Percentiles rank a stretch among this genome's conserved stretches.
These are phyloP conservation scores for Centruroides vittatus DNA, from an alignment of 1,140 invertebrate species.

Conservation along the genomic window DNA sequence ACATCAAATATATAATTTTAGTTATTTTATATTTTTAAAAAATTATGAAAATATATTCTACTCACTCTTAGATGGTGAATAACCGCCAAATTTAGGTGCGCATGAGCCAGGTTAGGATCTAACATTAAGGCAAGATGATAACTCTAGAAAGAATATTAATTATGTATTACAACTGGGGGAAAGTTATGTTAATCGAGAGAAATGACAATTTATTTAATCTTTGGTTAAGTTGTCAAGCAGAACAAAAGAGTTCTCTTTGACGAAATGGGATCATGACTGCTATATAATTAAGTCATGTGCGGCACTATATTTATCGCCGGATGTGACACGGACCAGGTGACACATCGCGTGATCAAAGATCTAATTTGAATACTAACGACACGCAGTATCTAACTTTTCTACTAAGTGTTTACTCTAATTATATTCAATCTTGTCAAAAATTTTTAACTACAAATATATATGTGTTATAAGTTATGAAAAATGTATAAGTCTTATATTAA, in stretches of 20 bases:
- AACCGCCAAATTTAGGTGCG: conserved; percentile 27
- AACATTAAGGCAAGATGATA: conserved; percentile 21
- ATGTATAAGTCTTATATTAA: no score
- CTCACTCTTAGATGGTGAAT: conserved; percentile 25
- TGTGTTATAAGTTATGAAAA: no score
- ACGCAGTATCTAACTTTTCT: no score
- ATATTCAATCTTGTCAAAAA: no score
- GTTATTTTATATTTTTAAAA: background rate
- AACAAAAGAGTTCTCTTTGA: background rate
- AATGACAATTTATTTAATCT: background rate
- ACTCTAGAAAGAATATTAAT: conserved; percentile 14
- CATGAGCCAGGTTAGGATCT: conserved; percentile 20
- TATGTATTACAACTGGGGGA: background rate
- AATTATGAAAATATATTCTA: background rate
- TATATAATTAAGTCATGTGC: no score
- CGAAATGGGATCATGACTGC: background rate
- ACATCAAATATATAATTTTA: background rate
- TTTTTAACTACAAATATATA: no score
- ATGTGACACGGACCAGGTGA: no score
- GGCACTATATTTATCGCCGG: no score
- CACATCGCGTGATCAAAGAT: no score
- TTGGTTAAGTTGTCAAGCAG: background rate
- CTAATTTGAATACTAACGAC: no score
- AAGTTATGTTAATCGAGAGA: background rate
- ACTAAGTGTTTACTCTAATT: no score